Base-by-base conservation (phyloP, 2,888 invertebrate genomes). In the Drosophila kambysellisi region DNA sequence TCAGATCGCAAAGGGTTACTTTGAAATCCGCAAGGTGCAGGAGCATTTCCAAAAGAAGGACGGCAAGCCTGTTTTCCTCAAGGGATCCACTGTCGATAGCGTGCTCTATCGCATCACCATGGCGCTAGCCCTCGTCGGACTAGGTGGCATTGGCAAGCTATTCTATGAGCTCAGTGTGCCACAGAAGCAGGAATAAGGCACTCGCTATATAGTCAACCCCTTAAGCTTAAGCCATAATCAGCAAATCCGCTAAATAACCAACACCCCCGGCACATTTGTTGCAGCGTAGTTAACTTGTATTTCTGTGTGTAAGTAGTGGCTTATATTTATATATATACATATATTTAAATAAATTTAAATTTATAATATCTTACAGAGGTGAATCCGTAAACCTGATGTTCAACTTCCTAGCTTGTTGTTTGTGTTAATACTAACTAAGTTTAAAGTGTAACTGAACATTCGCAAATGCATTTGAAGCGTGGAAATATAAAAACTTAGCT, bases 41-140 rank as follows among this genome's bases (percentile, higher is more conserved):
- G 91, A 92, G 46, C 88, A 90, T 51, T 93, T 93, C 85, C 93
- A 93, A 81, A 92, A 92, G 73, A 89, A 91, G 37, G 94, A 95
- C 87, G 94, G 94, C 53, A 91, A 93, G 63, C 94, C 94, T 12
- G 92, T 95, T 8, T 94, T 94, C 86, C 85, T 95, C 32, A 95
- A 95, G 89, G 94, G 93, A 5, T 94, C 94, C 20, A 57, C 92
- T 2, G 57, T 88, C 6, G 95, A 95, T 81, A 93, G 90, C 75
- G 68, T 94, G 3, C 81, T 94, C 5, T 94, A 93, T 82, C 92
- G 93, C 48, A 9, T 92, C 8, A 94, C 94, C n/a, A 70, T 93
- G 62, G 91, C 89, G 0, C 79, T 94, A 1, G 90, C 92, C 33
- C 65, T 92, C 32, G 88, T 93, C 46, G 94, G 94, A 29, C 58